Conservation (phyloP, 92 coral and sea anemone species). For the Parazoanthus darwini region DNA sequence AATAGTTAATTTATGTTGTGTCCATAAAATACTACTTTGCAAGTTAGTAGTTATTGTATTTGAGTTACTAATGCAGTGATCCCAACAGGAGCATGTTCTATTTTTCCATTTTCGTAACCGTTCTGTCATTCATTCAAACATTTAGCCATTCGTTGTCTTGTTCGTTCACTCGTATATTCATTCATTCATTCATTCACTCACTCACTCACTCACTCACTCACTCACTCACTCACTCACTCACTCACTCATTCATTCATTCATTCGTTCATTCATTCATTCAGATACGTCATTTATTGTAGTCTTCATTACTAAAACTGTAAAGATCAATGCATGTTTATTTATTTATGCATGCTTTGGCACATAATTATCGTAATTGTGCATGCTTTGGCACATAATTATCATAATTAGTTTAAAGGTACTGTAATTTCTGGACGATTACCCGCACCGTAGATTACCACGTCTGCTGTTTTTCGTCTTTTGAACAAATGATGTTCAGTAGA, state of each 20-base stretch:
- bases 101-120: too few species aligned
- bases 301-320: neutral
- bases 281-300: neutral
- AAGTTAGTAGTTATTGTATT: too few species aligned
- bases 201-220: too few species aligned
- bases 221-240: too few species aligned
- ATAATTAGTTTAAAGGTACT: neutral
- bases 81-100: neutral
- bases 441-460: neutral
- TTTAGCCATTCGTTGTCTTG: too few species aligned
- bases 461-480: neutral
- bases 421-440: neutral
- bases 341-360: constrained; percentile 9
- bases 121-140: too few species aligned
- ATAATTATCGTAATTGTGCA: constrained; percentile 10
- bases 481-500: neutral
- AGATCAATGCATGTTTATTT: neutral
- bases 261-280: too few species aligned
- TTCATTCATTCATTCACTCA: too few species aligned
- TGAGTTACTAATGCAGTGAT: neutral
- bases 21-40: too few species aligned
- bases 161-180: too few species aligned
- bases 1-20: too few species aligned
- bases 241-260: too few species aligned
- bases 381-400: constrained; percentile 34